phyloP scores from a whole-genome alignment of 2,113 vertebrate genomes.

The Diadophis punctatus region DNA sequence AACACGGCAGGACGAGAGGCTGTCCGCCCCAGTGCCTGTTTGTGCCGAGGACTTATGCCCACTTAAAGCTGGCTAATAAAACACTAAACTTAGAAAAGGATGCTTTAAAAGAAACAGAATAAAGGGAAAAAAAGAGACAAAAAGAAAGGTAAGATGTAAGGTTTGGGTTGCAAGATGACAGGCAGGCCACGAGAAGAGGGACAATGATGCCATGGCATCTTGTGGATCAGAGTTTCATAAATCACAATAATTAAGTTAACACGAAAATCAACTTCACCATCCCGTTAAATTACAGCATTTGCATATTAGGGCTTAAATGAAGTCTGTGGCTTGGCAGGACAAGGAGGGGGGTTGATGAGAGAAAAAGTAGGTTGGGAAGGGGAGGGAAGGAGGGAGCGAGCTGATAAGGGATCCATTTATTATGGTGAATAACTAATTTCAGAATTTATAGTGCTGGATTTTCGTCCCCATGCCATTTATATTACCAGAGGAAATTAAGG shows the following conservation, averaged over 20 bases:
- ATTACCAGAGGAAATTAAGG: constrained; percentile 82
- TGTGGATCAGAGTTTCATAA: constrained; percentile 77
- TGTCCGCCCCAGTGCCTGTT: constrained; percentile 84
- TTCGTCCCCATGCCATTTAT: constrained; percentile 79
- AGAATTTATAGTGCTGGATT: constrained; percentile 81
- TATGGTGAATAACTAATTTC: constrained; percentile 82
- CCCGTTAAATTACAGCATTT: constrained; percentile 80
- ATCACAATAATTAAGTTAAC: constrained; percentile 87
- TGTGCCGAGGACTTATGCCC: constrained; percentile 86
- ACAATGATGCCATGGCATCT: constrained; percentile 66
- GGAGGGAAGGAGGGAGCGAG: constrained; percentile 22
- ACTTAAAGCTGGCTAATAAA: constrained; percentile 81
- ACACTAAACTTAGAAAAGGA: constrained; percentile 75
- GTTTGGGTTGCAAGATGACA: constrained; percentile 20
- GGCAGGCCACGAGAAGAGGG: constrained; percentile 56
- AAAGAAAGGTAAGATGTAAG: constrained; percentile 18
- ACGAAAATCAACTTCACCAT: constrained; percentile 79
- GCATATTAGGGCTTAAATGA: constrained; percentile 73
- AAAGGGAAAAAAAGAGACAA: constrained; percentile 8
- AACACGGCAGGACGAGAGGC: constrained; percentile 84
- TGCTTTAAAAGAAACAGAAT: constrained; percentile 21
- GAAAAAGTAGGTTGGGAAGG: constrained; percentile 28
- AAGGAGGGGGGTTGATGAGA: constrained; percentile 13
- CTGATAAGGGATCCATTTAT: constrained; percentile 75
- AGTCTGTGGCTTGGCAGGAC: constrained; percentile 41